These are phyloP conservation scores for Phasianus colchicus DNA, from an alignment of 2,113 vertebrate species.

Conservation along the genomic window DNA sequence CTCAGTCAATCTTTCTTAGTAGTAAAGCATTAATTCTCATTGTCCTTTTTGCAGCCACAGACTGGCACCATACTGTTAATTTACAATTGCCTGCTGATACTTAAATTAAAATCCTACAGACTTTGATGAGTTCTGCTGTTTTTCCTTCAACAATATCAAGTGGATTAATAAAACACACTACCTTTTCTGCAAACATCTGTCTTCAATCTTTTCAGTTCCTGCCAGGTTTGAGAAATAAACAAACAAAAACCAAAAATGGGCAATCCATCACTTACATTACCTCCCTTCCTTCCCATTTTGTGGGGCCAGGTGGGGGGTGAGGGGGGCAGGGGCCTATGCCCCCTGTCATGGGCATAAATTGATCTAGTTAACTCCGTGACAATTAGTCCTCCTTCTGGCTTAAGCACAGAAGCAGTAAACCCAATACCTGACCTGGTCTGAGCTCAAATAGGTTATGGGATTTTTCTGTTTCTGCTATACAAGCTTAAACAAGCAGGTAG, in stretches of 20 bases:
- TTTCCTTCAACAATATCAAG: background rate
- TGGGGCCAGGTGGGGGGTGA: too few species aligned
- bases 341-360: too few species aligned
- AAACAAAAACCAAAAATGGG: background rate
- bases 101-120: background rate
- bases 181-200: background rate
- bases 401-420: background rate
- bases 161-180: background rate
- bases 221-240: background rate
- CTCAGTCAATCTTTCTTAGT: background rate
- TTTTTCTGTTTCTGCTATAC: background rate
- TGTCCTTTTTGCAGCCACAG: background rate
- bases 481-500: background rate
- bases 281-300: too few species aligned
- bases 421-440: background rate
- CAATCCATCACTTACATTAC: background rate
- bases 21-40: background rate
- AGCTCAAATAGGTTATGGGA: fast-evolving
- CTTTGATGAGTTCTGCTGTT: background rate
- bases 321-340: too few species aligned
- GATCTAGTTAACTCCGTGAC: too few species aligned
- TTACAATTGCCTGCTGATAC: slow-evolving; percentile 17
- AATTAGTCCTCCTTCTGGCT: background rate
- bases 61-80: background rate
- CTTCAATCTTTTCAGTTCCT: background rate